Evolutionary conservation across 2,113 vertebrate species (phyloP).

Genomic region (Neolamprologus toae): DNA sequence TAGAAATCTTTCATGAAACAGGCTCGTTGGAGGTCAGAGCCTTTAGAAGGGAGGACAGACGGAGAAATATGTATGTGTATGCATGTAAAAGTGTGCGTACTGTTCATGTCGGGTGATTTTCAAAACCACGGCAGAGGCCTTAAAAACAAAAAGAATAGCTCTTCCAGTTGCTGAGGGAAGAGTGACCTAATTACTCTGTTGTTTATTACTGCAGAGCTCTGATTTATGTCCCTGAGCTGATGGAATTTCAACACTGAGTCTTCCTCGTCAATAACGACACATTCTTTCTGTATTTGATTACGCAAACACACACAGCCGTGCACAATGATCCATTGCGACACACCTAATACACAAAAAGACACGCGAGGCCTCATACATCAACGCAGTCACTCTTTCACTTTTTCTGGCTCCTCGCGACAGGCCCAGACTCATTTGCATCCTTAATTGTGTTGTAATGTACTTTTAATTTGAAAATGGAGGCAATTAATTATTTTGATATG

Average conservation of each 20-base stretch:
- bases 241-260: slow-evolving; percentile 49
- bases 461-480: slow-evolving; percentile 77
- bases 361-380: slow-evolving; percentile 55
- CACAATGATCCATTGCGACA: slow-evolving; percentile 50
- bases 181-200: slow-evolving; percentile 59
- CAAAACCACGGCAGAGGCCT: neutral
- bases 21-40: slow-evolving; percentile 48
- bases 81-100: neutral
- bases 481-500: slow-evolving; percentile 77
- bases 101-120: neutral
- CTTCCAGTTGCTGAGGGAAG: slow-evolving; percentile 22
- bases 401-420: slow-evolving; percentile 53
- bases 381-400: slow-evolving; percentile 56
- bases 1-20: slow-evolving; percentile 58
- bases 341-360: slow-evolving; percentile 49
- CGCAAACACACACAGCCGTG: neutral
- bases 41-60: neutral
- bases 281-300: neutral
- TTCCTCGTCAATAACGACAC: slow-evolving; percentile 32
- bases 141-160: slow-evolving; percentile 25
- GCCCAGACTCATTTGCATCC: slow-evolving; percentile 71
- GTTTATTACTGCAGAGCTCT: slow-evolving; percentile 53
- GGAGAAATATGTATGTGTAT: neutral
- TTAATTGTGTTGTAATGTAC: slow-evolving; percentile 79
- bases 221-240: slow-evolving; percentile 51